Conservation (phyloP, 2,113 vertebrate genomes). For the Dendropsophus ebraccatus region DNA sequence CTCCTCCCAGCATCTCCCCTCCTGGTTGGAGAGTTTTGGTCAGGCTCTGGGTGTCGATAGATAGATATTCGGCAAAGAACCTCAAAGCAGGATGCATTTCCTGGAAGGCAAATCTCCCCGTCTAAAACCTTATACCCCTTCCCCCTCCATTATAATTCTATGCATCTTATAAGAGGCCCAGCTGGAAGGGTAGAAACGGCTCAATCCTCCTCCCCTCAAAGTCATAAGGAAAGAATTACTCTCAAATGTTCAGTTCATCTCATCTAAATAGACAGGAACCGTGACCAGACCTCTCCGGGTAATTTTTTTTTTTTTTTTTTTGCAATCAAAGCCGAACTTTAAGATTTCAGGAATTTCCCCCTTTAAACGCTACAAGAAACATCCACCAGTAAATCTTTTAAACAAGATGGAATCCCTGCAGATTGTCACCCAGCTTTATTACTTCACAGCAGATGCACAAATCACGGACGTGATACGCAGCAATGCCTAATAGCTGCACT, state of each 20-base stretch:
- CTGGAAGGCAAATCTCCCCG: constrained; percentile 84
- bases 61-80: constrained; percentile 78
- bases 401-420: no score
- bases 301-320: neutral
- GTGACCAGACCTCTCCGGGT: neutral
- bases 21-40: constrained; percentile 69
- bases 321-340: neutral
- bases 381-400: neutral
- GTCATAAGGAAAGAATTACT: constrained; percentile 15
- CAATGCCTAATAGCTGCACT: no score
- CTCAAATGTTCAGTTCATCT: neutral
- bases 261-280: neutral
- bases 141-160: neutral
- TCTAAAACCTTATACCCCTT: neutral
- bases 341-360: neutral
- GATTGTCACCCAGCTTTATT: no score
- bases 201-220: neutral
- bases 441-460: no score
- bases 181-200: neutral
- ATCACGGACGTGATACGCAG: no score
- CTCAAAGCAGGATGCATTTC: constrained; percentile 94
- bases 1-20: constrained; percentile 3
- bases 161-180: neutral
- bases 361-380: no score
- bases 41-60: constrained; percentile 77